phyloP scores from a whole-genome alignment of 2,888 invertebrate genomes.

The Stratiomys singularior region DNA sequence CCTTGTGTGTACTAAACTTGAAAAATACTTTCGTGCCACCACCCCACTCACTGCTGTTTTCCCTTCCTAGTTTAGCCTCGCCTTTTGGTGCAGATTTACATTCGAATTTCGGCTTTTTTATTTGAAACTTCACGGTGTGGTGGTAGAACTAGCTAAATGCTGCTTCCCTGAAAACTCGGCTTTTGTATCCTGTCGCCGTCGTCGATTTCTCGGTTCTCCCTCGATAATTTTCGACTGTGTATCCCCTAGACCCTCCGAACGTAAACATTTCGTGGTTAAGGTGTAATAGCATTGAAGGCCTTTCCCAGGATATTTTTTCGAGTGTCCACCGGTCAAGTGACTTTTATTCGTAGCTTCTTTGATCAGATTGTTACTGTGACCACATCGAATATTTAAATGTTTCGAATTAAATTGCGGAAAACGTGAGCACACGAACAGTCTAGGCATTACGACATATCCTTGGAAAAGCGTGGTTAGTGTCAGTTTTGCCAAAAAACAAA shows the following conservation, averaged over 20 bases:
- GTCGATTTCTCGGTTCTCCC: conserved; percentile 27
- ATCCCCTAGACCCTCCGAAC: conserved; percentile 24
- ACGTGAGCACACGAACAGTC: not conserved
- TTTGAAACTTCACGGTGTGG: conserved; percentile 38
- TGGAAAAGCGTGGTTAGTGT: not conserved
- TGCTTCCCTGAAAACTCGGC: conserved; percentile 31
- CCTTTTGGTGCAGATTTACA: conserved; percentile 31
- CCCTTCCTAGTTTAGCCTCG: conserved; percentile 29
- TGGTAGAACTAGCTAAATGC: conserved; percentile 32
- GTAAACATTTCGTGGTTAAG: conserved; percentile 28
- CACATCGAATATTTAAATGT: too few species aligned
- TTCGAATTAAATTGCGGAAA: not conserved
- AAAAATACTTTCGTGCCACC: conserved; percentile 37
- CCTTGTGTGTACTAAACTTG: conserved; percentile 44
- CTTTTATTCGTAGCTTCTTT: not conserved
- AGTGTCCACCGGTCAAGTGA: conserved; percentile 10
- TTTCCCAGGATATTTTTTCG: conserved; percentile 27
- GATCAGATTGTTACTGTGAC: not conserved
- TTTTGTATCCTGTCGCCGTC: conserved; percentile 31
- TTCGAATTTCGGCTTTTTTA: conserved; percentile 34
- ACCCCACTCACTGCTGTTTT: conserved; percentile 25
- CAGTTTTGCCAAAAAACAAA: not conserved
- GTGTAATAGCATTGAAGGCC: not conserved
- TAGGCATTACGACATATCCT: not conserved
- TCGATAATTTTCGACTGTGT: conserved; percentile 34